Evolutionary conservation across 2,888 invertebrate genomes (phyloP), one percentile per base, ranked within the genome.

Genomic region (Meteorus colon): DNA sequence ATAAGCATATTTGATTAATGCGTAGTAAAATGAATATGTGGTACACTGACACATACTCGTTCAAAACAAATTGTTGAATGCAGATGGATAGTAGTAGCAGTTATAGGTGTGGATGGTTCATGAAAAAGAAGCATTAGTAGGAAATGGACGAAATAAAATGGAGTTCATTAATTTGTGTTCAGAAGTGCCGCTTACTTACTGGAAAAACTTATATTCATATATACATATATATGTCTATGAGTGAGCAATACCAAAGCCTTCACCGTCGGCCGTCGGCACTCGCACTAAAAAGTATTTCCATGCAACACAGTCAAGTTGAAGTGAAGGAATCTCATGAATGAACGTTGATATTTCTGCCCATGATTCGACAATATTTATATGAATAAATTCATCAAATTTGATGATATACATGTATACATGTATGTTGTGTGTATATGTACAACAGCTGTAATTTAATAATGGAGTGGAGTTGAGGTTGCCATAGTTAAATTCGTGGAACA

Each of bases 401-500:
- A 41, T 41, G 41, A 12, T 12, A 41, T 1, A 12, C 29, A 60
- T 60, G 4, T 29, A 60, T 10, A 24, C 24, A 34, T 37, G 10
- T 29, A 27, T 19, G 24, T 24, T 41, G 24, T 48, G 14, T 48
- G 41, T 27, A 4, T 31, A 31, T 31, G 29, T 6, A 31, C 4
- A 55, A 6, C 6, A 24, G 24, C 6, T 41, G 34, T 31, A 14
- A 65, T 34, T 65, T n/a, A 34, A 65, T 34, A 55, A 41, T 41
- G 41, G 29, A 51, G 34, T 14, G 10, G 14, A 66, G 37, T 29
- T 55, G 71, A 75, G 75, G 71, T 71, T 65, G 66, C 66, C 72
- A 65, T 68, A 78, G 76, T 76, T 70, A 55, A 73, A 76, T 80
- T 80, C 80, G 81, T 81, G 82, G 83, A 84, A 84, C 78, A 76